Base-by-base conservation (phyloP, 2,888 invertebrate species). In the Malthinus flaveolus region DNA sequence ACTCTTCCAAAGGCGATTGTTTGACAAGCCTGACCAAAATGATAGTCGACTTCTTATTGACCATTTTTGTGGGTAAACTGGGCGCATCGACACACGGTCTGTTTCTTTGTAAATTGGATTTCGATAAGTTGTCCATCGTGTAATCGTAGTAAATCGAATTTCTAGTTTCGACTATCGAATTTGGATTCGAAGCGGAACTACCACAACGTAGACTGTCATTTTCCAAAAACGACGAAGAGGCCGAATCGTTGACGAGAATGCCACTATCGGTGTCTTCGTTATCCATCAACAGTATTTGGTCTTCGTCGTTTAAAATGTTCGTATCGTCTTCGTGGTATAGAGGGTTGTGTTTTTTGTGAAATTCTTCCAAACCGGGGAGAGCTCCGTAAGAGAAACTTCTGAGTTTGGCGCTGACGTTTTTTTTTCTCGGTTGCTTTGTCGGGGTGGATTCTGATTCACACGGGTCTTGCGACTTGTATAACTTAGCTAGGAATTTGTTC, bases 311-410 rank as follows among this genome's bases (percentile, higher is more conserved):
- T 69, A 81, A 82, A 9, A 80, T 79, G 47, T 78, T 77, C 63
- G 81, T 80, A 9, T 81, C 79, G 37, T 85, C 84, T 65, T 87
- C 85, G 62, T 86, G 84, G 73, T 85, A 87, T 7, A 87, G 79
- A 1, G 87, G 84, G 71, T 83, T 84, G 61, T 83, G 82, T 39
- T 78, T 80, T 71, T 82, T 83, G 53, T 87, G 84, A 64, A 89
- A 85, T 71, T 88, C 88, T 64, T 89, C 88, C 63, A 89, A 77
- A 0, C 88, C 89, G 1, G 89, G 89, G 58, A 89, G 76, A 7
- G 89, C 86, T 1, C 90, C 89, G 68, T 89, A 89, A 0, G 89
- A 89, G 74, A 89, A 89, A 73, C 89, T 89, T 35, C 89, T 81
- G 60, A 87, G 78, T 70, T 85, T 83, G 50, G 82, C 81, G 73